Evolutionary conservation across 2,113 vertebrate genomes (phyloP).

Genomic region (rat (Rattus norvegicus)): GRCr8 NC_086032.1:94120501-94121000

Average conservation of each 20-base stretch:
- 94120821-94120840: too few relatives aligned
- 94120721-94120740: not conserved
- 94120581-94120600: not conserved
- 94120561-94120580: not conserved
- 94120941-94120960: not conserved
- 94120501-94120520: not conserved
- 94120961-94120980: not conserved
- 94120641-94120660: not conserved
- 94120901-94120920: not conserved
- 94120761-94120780: too few relatives aligned
- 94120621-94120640: not conserved
- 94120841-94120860: not conserved
- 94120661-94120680: not conserved
- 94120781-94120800: rapidly evolving
- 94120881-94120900: not conserved
- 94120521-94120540: not conserved
- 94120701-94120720: not conserved
- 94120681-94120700: not conserved
- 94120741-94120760: not conserved
- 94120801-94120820: too few relatives aligned
- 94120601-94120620: not conserved
- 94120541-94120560: not conserved
- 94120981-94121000: not conserved
- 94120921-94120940: not conserved
- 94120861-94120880: not conserved